Conservation (phyloP, 2,797 vertebrate species). For the Notoglanidium macrostoma region DNA sequence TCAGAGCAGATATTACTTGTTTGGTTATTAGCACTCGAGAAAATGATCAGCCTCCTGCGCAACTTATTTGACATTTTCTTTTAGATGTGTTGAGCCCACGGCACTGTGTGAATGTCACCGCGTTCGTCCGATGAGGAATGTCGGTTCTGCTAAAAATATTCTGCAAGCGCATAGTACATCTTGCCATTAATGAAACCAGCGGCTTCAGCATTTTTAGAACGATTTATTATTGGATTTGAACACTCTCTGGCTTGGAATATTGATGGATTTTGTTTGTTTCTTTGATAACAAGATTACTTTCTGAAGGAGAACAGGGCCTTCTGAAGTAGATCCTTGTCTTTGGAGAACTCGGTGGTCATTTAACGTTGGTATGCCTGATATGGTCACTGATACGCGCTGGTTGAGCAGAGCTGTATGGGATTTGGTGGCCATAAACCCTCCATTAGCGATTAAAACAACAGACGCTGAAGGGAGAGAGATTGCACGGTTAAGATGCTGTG, state of each 20-base stretch:
- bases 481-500: not conserved
- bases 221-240: not conserved
- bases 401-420: not conserved
- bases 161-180: not conserved
- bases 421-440: not conserved
- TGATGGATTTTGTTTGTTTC: constrained; percentile 10
- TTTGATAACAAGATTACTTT: not conserved
- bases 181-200: constrained; percentile 5
- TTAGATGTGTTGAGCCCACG: constrained; percentile 34
- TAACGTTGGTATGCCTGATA: not conserved
- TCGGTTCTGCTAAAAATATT: constrained; percentile 28
- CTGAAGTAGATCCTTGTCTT: not conserved
- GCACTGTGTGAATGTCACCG: constrained; percentile 33
- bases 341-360: not conserved
- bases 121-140: constrained; percentile 21
- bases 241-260: not conserved
- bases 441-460: not conserved
- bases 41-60: constrained; percentile 39
- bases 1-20: constrained; percentile 52
- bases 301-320: not conserved
- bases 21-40: constrained; percentile 54
- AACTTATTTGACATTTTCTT: constrained; percentile 43
- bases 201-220: constrained; percentile 5
- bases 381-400: not conserved
- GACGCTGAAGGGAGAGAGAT: too few relatives aligned